phyloP scores from a whole-genome alignment of 92 coral and sea anemone species.

The Umimayanthus chanpuru region DNA sequence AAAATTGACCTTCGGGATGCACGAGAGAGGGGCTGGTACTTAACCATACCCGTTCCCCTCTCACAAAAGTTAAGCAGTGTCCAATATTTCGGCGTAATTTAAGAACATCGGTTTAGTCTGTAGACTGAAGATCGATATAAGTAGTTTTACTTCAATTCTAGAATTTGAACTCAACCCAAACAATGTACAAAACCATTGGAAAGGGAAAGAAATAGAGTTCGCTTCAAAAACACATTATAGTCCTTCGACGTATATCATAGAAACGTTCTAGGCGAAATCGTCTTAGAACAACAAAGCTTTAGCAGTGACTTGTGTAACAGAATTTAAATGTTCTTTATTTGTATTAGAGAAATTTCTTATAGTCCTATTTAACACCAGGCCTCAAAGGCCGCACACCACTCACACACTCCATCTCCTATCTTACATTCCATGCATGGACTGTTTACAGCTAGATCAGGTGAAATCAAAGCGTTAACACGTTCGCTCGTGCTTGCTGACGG shows the following conservation, averaged over 20 bases:
- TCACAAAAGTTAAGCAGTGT: background rate
- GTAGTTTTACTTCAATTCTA: background rate
- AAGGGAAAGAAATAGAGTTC: background rate
- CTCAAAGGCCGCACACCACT: conserved; percentile 34
- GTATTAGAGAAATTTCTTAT: conserved; percentile 25
- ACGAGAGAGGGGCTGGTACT: background rate
- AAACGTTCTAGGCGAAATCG: background rate
- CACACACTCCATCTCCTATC: background rate
- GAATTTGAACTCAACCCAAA: background rate
- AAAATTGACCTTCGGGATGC: background rate
- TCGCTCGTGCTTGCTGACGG: conserved; percentile 18
- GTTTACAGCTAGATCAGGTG: conserved; percentile 3
- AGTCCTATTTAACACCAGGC: conserved; percentile 40
- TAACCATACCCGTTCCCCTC: background rate
- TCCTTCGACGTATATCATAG: background rate
- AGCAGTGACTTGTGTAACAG: background rate
- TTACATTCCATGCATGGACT: conserved; percentile 30
- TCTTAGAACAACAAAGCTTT: conserved; percentile 8
- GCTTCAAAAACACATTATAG: background rate
- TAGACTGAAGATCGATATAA: background rate
- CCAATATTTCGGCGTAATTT: background rate
- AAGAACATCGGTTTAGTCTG: background rate
- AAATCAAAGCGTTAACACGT: conserved; percentile 13
- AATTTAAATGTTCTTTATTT: conserved; percentile 21
- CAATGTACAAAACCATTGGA: background rate